Evolutionary conservation across 1,140 invertebrate genomes (phyloP).

Genomic region (Aphelenchoides fujianensis): DNA sequence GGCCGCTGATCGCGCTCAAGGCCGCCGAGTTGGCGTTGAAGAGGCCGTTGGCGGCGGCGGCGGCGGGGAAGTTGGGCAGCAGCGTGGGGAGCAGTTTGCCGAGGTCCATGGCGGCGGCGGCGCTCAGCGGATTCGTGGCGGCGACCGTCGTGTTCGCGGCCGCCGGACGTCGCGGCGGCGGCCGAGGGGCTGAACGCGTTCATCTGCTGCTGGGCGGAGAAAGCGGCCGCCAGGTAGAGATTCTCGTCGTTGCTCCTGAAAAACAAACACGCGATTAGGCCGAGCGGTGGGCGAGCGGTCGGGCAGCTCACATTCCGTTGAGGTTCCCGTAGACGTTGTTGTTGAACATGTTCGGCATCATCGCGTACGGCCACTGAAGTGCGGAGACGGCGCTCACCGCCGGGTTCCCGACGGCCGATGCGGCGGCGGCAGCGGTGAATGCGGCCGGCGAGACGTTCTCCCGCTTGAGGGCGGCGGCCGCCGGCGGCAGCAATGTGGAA

Average conservation of each 20-base stretch:
- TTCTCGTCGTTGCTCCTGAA: constrained; percentile 37
- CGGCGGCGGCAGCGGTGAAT: background rate
- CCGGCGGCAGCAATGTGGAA: too few relatives aligned
- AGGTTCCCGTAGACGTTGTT: constrained; percentile 22
- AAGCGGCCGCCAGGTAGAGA: constrained; percentile 31
- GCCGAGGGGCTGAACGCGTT: background rate
- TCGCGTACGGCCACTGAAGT: constrained; percentile 15
- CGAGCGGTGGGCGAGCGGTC: too few relatives aligned
- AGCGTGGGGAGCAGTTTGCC: too few relatives aligned
- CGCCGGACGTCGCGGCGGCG: background rate
- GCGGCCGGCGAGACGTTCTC: background rate
- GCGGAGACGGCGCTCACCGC: too few relatives aligned
- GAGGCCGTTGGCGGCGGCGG: constrained; percentile 66
- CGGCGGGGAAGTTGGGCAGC: too few relatives aligned
- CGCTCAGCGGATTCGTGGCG: constrained; percentile 53
- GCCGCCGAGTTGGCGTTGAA: constrained; percentile 65
- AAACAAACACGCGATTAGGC: too few relatives aligned
- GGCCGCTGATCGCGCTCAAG: constrained; percentile 39
- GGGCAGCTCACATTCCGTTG: constrained; percentile 8
- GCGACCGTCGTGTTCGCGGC: background rate
- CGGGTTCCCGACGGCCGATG: too few relatives aligned
- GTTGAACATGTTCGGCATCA: constrained; percentile 19
- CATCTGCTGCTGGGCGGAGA: constrained; percentile 26
- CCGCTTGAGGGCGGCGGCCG: background rate
- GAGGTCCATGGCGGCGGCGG: constrained; percentile 65